A percentile compares a stretch with the other conserved stretches of the same genome.
phyloP scores from a whole-genome alignment of 2,113 vertebrate genomes.

The Gadus chalcogrammus region DNA sequence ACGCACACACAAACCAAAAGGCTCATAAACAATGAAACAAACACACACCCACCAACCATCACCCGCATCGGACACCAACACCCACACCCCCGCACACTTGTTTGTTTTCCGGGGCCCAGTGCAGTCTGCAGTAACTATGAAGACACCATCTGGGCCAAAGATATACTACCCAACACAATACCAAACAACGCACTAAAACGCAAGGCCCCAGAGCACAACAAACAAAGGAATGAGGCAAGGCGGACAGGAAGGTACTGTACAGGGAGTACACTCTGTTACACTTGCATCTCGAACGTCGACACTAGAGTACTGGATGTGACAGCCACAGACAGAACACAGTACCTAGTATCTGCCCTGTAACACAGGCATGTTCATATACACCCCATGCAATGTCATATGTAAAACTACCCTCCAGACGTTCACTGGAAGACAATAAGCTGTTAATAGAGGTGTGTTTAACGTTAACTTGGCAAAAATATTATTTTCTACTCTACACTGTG shows the following conservation, averaged over 20 bases:
- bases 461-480: too few relatives aligned
- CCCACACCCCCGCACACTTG: not conserved
- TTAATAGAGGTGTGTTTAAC: too few relatives aligned
- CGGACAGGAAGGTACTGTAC: not conserved
- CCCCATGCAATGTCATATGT: too few relatives aligned
- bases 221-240: not conserved
- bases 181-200: not conserved
- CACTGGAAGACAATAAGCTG: too few relatives aligned
- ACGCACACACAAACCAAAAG: not conserved
- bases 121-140: conserved; percentile 1
- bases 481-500: too few relatives aligned
- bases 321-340: too few relatives aligned
- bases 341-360: too few relatives aligned
- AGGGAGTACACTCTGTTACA: not conserved
- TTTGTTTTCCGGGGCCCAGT: not conserved
- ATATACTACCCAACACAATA: not conserved
- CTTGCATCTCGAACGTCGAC: not conserved
- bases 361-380: too few relatives aligned
- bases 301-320: not conserved
- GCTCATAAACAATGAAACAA: not conserved
- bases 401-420: too few relatives aligned
- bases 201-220: not conserved
- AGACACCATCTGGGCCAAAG: not conserved
- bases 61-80: not conserved
- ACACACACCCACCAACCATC: not conserved